Conservation (phyloP, 2,888 invertebrate genomes). For the Stegana nigrithorax region DNA sequence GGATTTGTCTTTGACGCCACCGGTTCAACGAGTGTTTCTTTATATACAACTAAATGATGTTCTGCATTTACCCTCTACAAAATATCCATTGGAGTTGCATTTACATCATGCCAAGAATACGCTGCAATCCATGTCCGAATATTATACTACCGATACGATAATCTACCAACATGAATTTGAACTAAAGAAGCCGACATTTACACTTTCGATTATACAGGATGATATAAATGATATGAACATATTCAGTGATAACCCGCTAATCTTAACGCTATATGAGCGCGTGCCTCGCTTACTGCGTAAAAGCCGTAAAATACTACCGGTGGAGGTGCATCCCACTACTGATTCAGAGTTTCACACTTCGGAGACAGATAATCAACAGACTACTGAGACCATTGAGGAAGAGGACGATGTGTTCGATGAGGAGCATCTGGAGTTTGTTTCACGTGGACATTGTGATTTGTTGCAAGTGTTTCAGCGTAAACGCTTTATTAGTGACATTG, state of each 20-base stretch:
- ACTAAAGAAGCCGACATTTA: constrained; percentile 46
- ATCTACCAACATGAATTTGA: constrained; percentile 46
- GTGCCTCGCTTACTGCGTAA: constrained; percentile 31
- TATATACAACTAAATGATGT: constrained; percentile 52
- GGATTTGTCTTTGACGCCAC: background rate
- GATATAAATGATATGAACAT: constrained; percentile 52
- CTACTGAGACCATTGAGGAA: background rate
- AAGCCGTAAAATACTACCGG: constrained; percentile 19
- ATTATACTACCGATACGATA: constrained; percentile 49
- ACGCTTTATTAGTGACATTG: constrained; percentile 41
- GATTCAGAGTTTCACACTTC: background rate
- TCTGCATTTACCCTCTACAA: constrained; percentile 30
- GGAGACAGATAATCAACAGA: background rate
- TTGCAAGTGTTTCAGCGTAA: constrained; percentile 43
- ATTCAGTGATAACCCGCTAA: constrained; percentile 52
- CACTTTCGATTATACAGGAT: constrained; percentile 55
- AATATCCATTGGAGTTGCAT: constrained; percentile 48
- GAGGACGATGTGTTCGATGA: constrained; percentile 28
- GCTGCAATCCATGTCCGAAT: constrained; percentile 51
- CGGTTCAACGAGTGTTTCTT: constrained; percentile 45
- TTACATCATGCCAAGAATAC: constrained; percentile 47
- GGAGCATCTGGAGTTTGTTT: constrained; percentile 39
- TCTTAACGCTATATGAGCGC: constrained; percentile 50
- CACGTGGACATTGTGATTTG: constrained; percentile 47
- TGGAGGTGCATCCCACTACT: background rate